A percentile compares a stretch with the other conserved stretches of the same genome.
phyloP scores from a whole-genome alignment of 2,888 invertebrate genomes.

The Nipponacmea schrenckii region DNA sequence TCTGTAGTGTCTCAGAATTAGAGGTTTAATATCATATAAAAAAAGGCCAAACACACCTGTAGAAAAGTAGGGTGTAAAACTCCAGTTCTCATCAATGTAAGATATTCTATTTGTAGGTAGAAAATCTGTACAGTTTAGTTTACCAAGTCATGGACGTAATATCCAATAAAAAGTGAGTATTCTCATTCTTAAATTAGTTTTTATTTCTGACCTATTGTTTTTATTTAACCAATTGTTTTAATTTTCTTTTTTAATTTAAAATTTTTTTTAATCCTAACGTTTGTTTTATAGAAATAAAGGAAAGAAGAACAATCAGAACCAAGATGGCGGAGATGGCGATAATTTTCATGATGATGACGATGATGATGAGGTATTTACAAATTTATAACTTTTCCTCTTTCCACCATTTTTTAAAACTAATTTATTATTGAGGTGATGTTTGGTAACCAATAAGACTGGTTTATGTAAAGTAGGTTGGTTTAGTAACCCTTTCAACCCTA shows the following conservation, averaged over 20 bases:
- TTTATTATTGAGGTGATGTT: no score
- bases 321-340: conserved; percentile 47
- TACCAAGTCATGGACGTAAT: conserved; percentile 66
- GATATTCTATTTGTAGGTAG: conserved; percentile 69
- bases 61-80: neutral
- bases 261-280: neutral
- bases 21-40: no score
- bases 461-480: no score
- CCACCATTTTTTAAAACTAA: no score
- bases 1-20: no score
- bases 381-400: neutral
- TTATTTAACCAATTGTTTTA: neutral
- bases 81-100: neutral
- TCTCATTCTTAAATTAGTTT: neutral
- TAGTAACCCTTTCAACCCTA: no score
- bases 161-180: conserved; percentile 64
- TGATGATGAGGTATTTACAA: conserved; percentile 34
- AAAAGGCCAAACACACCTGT: no score
- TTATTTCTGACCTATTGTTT: neutral
- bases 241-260: neutral
- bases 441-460: no score
- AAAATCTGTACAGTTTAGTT: conserved; percentile 71
- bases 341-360: conserved; percentile 36
- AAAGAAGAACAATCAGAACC: conserved; percentile 40
- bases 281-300: conserved; percentile 25